Conservation (phyloP, 2,113 vertebrate species). For the Dasyprocta punctata region DNA sequence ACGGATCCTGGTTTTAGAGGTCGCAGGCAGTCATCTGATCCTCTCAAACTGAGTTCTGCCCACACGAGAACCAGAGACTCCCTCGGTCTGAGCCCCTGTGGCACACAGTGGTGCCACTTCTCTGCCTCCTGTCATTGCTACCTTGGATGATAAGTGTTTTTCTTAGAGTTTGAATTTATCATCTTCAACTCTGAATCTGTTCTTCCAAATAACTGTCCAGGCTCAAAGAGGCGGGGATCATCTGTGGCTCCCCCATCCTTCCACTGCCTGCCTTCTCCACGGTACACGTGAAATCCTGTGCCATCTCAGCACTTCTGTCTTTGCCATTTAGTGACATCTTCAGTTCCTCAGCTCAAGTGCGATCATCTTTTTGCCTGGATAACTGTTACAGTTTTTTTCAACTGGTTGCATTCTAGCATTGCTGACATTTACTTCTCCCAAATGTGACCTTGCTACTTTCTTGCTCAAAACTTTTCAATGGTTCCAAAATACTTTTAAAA, state of each 20-base stretch:
- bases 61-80: not conserved
- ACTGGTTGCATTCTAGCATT: not conserved
- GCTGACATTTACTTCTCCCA: not conserved
- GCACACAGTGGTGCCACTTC: not conserved
- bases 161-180: not conserved
- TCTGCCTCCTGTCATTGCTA: not conserved
- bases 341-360: not conserved
- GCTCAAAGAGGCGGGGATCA: not conserved
- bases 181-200: not conserved
- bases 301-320: not conserved
- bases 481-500: not conserved
- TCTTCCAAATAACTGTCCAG: not conserved
- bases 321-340: not conserved
- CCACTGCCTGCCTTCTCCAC: not conserved
- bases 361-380: not conserved
- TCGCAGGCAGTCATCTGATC: not conserved
- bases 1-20: not conserved
- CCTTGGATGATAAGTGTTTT: not conserved
- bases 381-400: not conserved
- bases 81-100: not conserved
- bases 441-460: slow-evolving; percentile 49
- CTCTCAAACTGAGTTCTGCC: not conserved
- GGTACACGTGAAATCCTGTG: not conserved
- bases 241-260: not conserved
- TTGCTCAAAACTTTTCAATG: not conserved